These are phyloP conservation scores for Temnothorax rugatulus DNA, from an alignment of 2,888 invertebrate genomes.

Conservation along the genomic window DNA sequence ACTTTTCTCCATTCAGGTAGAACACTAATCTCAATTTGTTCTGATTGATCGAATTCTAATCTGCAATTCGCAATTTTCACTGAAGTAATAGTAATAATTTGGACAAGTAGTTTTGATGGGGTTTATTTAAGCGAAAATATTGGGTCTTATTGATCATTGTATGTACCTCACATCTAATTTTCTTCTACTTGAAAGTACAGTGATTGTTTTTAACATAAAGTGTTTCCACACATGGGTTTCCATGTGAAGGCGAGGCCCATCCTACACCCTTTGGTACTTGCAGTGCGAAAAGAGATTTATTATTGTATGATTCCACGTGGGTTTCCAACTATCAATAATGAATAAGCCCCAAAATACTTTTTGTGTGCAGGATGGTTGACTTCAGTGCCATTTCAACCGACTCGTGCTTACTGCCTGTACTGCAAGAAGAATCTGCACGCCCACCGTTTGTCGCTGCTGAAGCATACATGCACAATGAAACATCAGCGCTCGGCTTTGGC, in stretches of 20 bases:
- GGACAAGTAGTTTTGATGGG: not conserved
- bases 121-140: not conserved
- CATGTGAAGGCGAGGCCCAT: no score
- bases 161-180: no score
- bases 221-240: no score
- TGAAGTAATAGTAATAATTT: not conserved
- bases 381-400: constrained; percentile 87
- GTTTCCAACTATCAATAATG: no score
- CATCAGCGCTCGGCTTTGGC: constrained; percentile 87
- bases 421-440: constrained; percentile 89
- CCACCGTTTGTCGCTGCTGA: constrained; percentile 88
- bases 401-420: constrained; percentile 88
- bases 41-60: not conserved
- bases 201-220: no score
- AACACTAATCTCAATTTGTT: not conserved
- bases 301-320: no score
- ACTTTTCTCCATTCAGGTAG: no score
- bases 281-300: no score
- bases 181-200: no score
- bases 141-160: no score
- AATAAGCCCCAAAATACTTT: not conserved
- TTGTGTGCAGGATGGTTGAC: constrained; percentile 87
- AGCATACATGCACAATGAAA: constrained; percentile 88
- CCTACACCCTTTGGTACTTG: no score
- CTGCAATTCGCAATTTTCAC: not conserved